A percentile compares a stretch with the other conserved stretches of the same genome.
Evolutionary conservation across 2,888 invertebrate genomes (phyloP).

Genomic region (Nowickia ferox): DNA sequence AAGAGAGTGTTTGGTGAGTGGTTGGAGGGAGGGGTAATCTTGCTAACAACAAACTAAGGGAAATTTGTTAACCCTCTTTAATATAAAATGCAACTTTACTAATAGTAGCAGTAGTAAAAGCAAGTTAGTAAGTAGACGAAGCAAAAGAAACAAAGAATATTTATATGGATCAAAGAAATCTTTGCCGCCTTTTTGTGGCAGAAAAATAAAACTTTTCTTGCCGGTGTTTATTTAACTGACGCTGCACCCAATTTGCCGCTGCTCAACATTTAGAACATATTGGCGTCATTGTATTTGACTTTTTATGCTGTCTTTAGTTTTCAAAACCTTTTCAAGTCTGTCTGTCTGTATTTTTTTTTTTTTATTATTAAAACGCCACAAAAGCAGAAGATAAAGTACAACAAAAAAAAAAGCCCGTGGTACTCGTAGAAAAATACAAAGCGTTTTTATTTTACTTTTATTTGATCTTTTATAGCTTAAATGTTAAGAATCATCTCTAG

Average conservation of each 20-base stretch:
- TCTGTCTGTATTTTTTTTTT: not conserved
- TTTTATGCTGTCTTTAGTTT: slow-evolving; percentile 68
- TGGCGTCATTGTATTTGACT: slow-evolving; percentile 71
- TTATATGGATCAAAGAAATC: slow-evolving; percentile 70
- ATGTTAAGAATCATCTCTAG: slow-evolving; percentile 66
- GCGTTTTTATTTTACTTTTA: slow-evolving; percentile 7
- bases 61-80: slow-evolving; percentile 49
- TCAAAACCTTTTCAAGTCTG: slow-evolving; percentile 38
- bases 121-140: not conserved
- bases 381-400: slow-evolving; percentile 46
- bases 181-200: slow-evolving; percentile 64
- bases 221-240: slow-evolving; percentile 62
- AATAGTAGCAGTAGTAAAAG: slow-evolving; percentile 5
- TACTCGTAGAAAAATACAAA: slow-evolving; percentile 41
- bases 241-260: slow-evolving; percentile 75
- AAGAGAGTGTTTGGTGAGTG: not conserved
- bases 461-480: slow-evolving; percentile 24
- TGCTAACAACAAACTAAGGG: slow-evolving; percentile 37
- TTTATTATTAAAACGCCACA: slow-evolving; percentile 42
- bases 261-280: slow-evolving; percentile 72
- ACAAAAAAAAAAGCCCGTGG: not conserved
- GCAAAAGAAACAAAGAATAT: slow-evolving; percentile 8
- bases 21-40: not conserved
- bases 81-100: not conserved
- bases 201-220: slow-evolving; percentile 41